These are phyloP conservation scores for Perca fluviatilis DNA, from an alignment of 2,113 vertebrate genomes.

Conservation along the genomic window DNA sequence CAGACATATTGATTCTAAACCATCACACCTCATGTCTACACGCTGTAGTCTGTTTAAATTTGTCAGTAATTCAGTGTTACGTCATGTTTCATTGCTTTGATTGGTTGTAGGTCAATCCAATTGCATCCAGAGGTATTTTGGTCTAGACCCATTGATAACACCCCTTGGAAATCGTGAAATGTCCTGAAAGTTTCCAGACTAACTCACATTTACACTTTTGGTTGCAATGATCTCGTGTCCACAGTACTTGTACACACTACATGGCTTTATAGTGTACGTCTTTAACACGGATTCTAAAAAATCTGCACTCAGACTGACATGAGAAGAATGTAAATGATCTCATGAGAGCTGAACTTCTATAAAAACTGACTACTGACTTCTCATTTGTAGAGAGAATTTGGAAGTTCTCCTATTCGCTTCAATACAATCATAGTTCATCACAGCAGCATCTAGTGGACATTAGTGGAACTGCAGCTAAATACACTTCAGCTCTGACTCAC, in stretches of 20 bases:
- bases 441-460: conserved; percentile 7
- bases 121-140: too few species aligned
- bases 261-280: neutral
- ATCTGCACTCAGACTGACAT: neutral
- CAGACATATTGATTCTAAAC: too few species aligned
- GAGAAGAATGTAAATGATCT: neutral
- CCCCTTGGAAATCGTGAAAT: too few species aligned
- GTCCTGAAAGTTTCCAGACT: too few species aligned
- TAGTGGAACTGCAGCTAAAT: neutral
- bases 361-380: neutral
- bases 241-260: neutral
- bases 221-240: neutral
- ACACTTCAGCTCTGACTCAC: neutral
- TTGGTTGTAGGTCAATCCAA: too few species aligned
- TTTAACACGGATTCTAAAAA: neutral
- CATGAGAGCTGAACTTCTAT: neutral
- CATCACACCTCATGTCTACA: too few species aligned
- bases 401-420: neutral
- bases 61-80: too few species aligned
- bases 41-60: too few species aligned
- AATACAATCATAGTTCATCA: neutral
- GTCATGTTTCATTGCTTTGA: too few species aligned
- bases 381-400: too few species aligned
- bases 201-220: too few species aligned
- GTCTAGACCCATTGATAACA: too few species aligned